Percentiles rank a stretch among this genome's conserved stretches.
Conservation (phyloP, 92 coral and sea anemone genomes). For the Heteractis magnifica region DNA sequence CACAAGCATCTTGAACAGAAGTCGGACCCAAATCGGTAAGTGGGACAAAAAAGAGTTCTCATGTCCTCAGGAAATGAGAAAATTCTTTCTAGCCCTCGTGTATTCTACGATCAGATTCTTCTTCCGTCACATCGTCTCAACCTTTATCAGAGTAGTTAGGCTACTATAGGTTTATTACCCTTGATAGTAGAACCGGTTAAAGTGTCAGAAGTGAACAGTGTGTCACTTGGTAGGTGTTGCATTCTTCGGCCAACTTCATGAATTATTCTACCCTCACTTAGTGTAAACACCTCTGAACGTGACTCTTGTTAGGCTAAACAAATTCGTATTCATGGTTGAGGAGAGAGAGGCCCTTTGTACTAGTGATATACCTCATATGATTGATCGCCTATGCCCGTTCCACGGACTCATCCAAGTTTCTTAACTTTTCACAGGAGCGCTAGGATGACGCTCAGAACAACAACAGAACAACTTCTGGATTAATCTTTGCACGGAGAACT, state of each 20-base stretch:
- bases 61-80: conserved; percentile 37
- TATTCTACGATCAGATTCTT: conserved; percentile 15
- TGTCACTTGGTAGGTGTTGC: conserved; percentile 41
- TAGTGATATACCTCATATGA: not conserved
- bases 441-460: conserved; percentile 1
- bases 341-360: conserved; percentile 16
- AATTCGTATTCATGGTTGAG: conserved; percentile 27
- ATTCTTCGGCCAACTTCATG: conserved; percentile 40
- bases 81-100: conserved; percentile 46
- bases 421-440: conserved; percentile 16
- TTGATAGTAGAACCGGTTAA: not conserved
- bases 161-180: not conserved
- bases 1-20: conserved; percentile 9
- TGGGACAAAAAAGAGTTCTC: conserved; percentile 1
- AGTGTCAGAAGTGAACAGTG: conserved; percentile 24
- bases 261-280: conserved; percentile 30
- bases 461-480: not conserved
- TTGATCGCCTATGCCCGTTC: not conserved
- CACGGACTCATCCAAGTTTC: conserved; percentile 24
- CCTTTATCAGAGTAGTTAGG: not conserved
- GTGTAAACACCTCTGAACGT: conserved; percentile 51
- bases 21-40: conserved; percentile 13
- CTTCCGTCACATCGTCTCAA: conserved; percentile 18
- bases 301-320: conserved; percentile 35
- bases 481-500: conserved; percentile 8